Evolutionary conservation across 2,888 invertebrate species (phyloP), one percentile per base, ranked within the genome.

Genomic region (Dolomedes plantarius): DNA sequence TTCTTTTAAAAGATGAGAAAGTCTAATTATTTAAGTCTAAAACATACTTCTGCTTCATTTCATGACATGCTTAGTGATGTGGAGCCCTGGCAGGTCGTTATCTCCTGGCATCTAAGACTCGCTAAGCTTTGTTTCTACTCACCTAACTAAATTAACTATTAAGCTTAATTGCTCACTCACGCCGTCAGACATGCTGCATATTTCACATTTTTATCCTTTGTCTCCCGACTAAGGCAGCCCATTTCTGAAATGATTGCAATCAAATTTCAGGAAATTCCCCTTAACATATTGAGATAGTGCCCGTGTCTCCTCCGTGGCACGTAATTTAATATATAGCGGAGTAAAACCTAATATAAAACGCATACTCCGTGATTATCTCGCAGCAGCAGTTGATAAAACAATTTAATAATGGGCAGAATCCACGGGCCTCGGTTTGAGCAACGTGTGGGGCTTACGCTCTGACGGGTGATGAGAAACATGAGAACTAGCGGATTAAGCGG

Each of bases 401-500:
- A 82, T 82, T 76, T 82, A 82, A 82, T 82, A 71, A 82, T 9
- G 31, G 56, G 71, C 9, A 75, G 29, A 7, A 23, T 36, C 62
- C 64, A 29, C 23, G 67, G 67, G 67, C 23, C 1, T 65, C 13
- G 32, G 19, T 28, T 64, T 29, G 65, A 31, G 13, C 36, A 31
- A 32, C 65, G 75, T 39, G 69, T 62, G 71, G 62, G 76, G 19
- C 9, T n/a, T 23, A 29, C 13, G 29, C 46, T 28, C 39, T 82
- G 82, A 76, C 82, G 71, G 50, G 76, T 82, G 82, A 82, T 32
- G 82, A 82, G 82, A 82, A 82, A 76, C 82, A 82, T 46, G 82
- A 76, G 50, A 75, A 73, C 16, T n/a, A 62, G 79, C 16, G 29
- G 41, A 28, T 29, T 32, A 39, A 23, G 69, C 41, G 23, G 62